Evolutionary conservation across 2,797 vertebrate species (phyloP).

Genomic region (Garrulus glandarius): DNA sequence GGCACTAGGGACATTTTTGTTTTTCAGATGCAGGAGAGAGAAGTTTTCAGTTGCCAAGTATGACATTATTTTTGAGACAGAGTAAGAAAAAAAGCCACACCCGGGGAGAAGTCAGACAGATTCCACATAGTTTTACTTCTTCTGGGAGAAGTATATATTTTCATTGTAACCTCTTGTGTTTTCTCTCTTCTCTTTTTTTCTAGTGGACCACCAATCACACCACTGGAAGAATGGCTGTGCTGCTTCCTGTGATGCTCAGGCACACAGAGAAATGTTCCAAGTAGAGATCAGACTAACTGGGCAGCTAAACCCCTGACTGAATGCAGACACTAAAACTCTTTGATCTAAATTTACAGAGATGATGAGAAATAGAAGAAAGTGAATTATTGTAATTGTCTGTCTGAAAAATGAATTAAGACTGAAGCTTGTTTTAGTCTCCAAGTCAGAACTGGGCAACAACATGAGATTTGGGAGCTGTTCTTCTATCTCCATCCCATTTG

Average conservation of each 20-base stretch:
- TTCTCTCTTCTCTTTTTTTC: not conserved
- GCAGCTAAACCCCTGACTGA: not conserved
- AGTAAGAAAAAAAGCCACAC: not conserved
- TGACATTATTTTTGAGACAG: conserved; percentile 11
- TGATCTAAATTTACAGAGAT: not conserved
- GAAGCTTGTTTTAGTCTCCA: not conserved
- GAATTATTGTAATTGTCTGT: not conserved
- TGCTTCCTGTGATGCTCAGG: not conserved
- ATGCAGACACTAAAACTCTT: not conserved
- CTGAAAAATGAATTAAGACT: not conserved
- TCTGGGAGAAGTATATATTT: not conserved
- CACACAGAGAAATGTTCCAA: not conserved
- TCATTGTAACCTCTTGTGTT: not conserved
- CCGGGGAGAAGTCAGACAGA: not conserved
- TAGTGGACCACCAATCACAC: not conserved
- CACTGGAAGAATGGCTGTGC: not conserved
- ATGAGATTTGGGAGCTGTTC: not conserved
- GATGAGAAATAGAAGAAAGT: not conserved
- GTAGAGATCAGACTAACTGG: not conserved
- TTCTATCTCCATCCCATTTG: not conserved
- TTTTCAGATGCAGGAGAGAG: not conserved
- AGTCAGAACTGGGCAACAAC: not conserved
- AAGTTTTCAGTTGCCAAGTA: not conserved
- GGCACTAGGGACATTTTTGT: not conserved
- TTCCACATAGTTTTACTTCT: conserved; percentile 9